Base-by-base conservation (phyloP, 2,888 invertebrate genomes). In the Caenorhabditis afra region DNA sequence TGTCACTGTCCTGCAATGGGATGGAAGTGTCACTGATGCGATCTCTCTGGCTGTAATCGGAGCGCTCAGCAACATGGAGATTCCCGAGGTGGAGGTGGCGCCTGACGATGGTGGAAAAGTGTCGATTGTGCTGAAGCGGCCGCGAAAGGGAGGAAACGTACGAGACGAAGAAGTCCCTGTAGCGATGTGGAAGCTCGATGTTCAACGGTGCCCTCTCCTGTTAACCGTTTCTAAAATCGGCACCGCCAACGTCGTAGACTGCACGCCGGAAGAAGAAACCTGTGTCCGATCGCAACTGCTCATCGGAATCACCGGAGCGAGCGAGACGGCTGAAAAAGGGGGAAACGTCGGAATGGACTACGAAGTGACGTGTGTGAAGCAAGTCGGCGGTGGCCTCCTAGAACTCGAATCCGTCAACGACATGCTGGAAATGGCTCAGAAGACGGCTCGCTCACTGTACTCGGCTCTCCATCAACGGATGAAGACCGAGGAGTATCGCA, bases 1-100 rank as follows among this genome's bases (percentile, higher is more conserved):
- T 57, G 70, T 87, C 16, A 79, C 89, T 88, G 91, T 98, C 81
- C 92, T 98, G 77, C 96, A 97, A 92, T 96, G 95, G 91, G 97
- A 96, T 22, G 97, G 98, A 0, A 97, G 96, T 91, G 92, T 97
- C n/a, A 94, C 94, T 91, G 98, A 98, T 92, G 96, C 96, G 10
- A 95, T 95, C 0, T 95, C 96, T 0, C 91, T 96, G 59, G 97
- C 95, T 4, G 85, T 88, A 8, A 73, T 86, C 58, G 86, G 88
- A 7, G 88, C 88, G 8, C 71, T 88, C 35, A 84, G 75, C 53
- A 84, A 88, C 64, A 61, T 84, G 14, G 74, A 85, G 45, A 84
- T 88, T 57, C 81, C 83, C 16, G 81, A 83, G 22, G 80, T 87
- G 16, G 79, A 85, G 10, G 79, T 84, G 29, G 52, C 85, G n/a